Percentiles rank a stretch among this genome's conserved stretches.
Evolutionary conservation across 2,888 invertebrate genomes (phyloP).

Genomic region (Spilarctia lutea): DNA sequence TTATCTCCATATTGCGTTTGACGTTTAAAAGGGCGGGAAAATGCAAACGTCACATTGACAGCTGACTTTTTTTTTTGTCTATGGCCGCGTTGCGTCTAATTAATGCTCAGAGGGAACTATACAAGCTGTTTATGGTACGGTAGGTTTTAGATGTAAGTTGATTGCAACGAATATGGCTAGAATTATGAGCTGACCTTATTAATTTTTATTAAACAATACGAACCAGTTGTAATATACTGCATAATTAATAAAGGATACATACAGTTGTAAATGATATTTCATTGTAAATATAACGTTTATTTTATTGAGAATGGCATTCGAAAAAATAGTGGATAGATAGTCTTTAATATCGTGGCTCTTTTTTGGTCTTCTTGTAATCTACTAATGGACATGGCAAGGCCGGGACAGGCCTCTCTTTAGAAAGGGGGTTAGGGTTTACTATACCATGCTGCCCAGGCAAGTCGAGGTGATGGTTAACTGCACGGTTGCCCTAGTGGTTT

Average conservation of each 20-base stretch:
- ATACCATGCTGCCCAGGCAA: too few relatives aligned
- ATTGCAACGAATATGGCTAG: not conserved
- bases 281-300: not conserved
- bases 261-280: not conserved
- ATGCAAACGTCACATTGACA: slow-evolving; percentile 54
- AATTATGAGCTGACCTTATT: slow-evolving; percentile 1
- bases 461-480: too few relatives aligned
- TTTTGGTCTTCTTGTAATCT: too few relatives aligned
- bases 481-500: too few relatives aligned
- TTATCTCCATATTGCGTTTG: slow-evolving; percentile 29
- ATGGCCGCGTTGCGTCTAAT: slow-evolving; percentile 39
- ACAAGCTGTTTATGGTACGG: slow-evolving; percentile 38
- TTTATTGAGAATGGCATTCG: not conserved
- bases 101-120: slow-evolving; percentile 46
- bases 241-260: not conserved
- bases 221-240: not conserved
- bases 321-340: not conserved
- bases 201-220: not conserved
- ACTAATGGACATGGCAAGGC: too few relatives aligned
- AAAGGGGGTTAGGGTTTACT: too few relatives aligned
- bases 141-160: slow-evolving; percentile 22
- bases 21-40: slow-evolving; percentile 50
- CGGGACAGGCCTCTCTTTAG: too few relatives aligned
- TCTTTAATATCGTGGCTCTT: too few relatives aligned
- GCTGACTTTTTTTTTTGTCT: slow-evolving; percentile 40